phyloP scores from a whole-genome alignment of 1,140 invertebrate species.

The Samia ricini region DNA sequence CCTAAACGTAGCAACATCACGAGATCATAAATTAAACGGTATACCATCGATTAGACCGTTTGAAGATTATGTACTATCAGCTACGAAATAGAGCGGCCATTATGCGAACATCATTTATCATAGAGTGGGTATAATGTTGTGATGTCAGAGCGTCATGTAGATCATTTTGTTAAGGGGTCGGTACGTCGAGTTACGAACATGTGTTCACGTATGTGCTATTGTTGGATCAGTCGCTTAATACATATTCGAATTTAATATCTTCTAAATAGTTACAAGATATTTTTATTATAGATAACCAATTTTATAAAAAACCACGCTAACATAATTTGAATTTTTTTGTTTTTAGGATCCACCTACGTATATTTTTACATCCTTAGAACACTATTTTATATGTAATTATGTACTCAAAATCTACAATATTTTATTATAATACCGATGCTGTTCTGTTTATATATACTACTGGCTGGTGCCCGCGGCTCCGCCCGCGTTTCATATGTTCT shows the following conservation, averaged over 20 bases:
- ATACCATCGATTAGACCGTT: background rate
- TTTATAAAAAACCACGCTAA: too few relatives aligned
- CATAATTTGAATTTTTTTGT: too few relatives aligned
- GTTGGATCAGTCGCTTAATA: background rate
- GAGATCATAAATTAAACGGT: constrained; percentile 15
- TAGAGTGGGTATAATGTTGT: constrained; percentile 16
- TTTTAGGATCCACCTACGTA: too few relatives aligned
- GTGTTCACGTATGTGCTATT: background rate
- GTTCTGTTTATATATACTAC: too few relatives aligned
- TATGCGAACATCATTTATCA: constrained; percentile 21
- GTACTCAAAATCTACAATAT: too few relatives aligned
- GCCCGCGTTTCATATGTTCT: too few relatives aligned
- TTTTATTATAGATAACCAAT: background rate
- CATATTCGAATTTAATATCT: background rate
- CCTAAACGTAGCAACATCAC: constrained; percentile 32
- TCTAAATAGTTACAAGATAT: background rate
- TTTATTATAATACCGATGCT: too few relatives aligned
- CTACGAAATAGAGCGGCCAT: background rate
- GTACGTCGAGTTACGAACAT: background rate
- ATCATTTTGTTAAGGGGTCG: constrained; percentile 18
- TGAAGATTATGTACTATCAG: background rate
- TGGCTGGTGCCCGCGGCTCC: too few relatives aligned
- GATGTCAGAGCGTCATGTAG: constrained; percentile 22
- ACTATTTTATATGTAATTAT: too few relatives aligned
- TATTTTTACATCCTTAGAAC: too few relatives aligned